A percentile compares a stretch with the other conserved stretches of the same genome.
These are phyloP conservation scores for Conopomorpha cramerella DNA, from an alignment of 1,140 invertebrate species.

Conservation along the genomic window DNA sequence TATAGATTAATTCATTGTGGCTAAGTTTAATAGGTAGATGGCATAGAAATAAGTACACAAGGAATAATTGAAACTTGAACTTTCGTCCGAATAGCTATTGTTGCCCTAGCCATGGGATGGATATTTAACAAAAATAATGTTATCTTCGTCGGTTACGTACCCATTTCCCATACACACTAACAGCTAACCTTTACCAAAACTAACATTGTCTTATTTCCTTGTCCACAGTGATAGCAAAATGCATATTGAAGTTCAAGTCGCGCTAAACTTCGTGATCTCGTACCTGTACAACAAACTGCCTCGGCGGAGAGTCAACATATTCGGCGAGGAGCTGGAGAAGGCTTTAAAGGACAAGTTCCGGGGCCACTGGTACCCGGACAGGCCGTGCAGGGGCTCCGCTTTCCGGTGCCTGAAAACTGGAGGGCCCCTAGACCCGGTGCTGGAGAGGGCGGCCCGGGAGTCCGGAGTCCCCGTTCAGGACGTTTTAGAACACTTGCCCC, in stretches of 20 bases:
- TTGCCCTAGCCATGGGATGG: no score
- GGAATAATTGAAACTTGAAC: no score
- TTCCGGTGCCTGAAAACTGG: constrained; percentile 94
- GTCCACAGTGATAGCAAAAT: constrained; percentile 70
- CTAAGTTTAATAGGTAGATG: no score
- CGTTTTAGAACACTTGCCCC: constrained; percentile 90
- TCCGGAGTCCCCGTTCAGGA: constrained; percentile 91
- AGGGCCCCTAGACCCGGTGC: constrained; percentile 90
- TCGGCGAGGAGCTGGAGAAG: constrained; percentile 95
- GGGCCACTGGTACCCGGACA: constrained; percentile 97
- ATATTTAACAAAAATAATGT: no score
- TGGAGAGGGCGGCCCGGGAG: constrained; percentile 86
- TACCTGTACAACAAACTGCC: constrained; percentile 99
- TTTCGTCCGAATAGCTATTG: no score
- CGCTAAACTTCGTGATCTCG: constrained; percentile 97
- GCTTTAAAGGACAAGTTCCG: constrained; percentile 94
- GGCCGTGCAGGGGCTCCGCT: constrained; percentile 92
- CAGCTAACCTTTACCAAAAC: no score
- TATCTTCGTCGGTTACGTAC: no score
- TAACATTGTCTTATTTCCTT: constrained; percentile 25
- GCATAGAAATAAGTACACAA: no score
- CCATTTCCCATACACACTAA: no score
- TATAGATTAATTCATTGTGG: no score
- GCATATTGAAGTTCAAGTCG: constrained; percentile 98
- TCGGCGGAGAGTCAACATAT: constrained; percentile 92